Evolutionary conservation across 1,140 invertebrate genomes (phyloP), one percentile per base, ranked within the genome.

Genomic region (Pristionchus pacificus): DNA sequence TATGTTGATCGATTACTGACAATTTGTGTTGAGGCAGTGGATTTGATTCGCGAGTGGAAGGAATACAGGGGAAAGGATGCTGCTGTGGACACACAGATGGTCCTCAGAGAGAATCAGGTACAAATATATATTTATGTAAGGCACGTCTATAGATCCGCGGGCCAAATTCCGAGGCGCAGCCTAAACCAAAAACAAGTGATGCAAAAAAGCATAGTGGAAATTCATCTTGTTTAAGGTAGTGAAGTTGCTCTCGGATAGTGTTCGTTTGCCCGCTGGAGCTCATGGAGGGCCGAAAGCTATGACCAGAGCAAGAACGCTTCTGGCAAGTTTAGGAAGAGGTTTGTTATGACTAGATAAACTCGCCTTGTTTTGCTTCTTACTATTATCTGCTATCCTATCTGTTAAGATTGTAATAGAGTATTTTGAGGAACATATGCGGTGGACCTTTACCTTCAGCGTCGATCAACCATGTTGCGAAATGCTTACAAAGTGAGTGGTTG

Each of bases 281-380:
- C 90, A 97, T 84, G 94, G 94, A n/a, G 94, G 94, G 0, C 87
- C 97, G 19, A 86, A 92, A 78, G 91, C 93, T 19, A 91, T 92
- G 1, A 86, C 93, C 61, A 88, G 91, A 74, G 91, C 92, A 2
- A 91, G 97, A 0, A 88, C 89, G 70, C 88, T 97, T n/a, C 88
- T 97, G 1, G 92, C 93, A 81, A 88, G 90, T 79, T 87, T 95
- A 31, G 91, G 91, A 70, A 89, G 91, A 87, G 83, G 84, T 85
- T 33, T 28, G 24, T 32, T 29, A 28, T 24, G 0, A 2, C 58
- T 82, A 88, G 19, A 1, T 64, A n/a, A n/a, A n/a, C n/a, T n/a
- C n/a, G n/a, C n/a, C n/a, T n/a, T n/a, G n/a, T n/a, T n/a, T n/a
- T n/a, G n/a, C 15, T 71, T 27, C 57, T 74, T 27, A 55, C 27